Base-by-base conservation (phyloP, 2,888 invertebrate genomes). In the Hymenopus coronatus region DNA sequence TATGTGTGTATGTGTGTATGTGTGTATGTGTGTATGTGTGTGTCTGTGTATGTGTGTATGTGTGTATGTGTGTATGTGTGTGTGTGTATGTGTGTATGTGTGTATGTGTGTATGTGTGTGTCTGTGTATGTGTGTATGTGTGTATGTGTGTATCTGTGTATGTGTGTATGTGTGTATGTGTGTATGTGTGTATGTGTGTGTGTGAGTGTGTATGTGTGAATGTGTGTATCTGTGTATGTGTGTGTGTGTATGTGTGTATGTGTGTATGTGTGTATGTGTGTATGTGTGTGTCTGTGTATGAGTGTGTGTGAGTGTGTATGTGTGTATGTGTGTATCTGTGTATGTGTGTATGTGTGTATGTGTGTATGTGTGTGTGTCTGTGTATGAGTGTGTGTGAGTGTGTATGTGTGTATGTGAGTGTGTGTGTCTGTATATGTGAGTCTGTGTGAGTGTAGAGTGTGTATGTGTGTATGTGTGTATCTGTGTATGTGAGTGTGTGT, bases 21-120 rank as follows among this genome's bases (percentile, higher is more conserved):
- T n/a, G n/a, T n/a, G n/a, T 25, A 83, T 83, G n/a, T 83, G 27
- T 20, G 83, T 83, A 83, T 83, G n/a, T 88, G 28, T 88, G 40
- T 88, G 33, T 88, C n/a, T 88, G 28, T 88, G 40, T 88, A 82
- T 88, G 40, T 84, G 27, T 88, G 40, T 88, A 82, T 88, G 27
- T 84, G 27, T 88, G 27, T 88, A 82, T 88, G 27, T 88, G 28
- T 88, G 27, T 88, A 82, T 88, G 27, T 88, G 28, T 88, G 27
- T 88, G 28, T 88, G 27, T 88, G 28, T 82, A 28, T 88, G 28
- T 84, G 25, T 84, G 40, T 88, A 28, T 88, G 40, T 88, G 27
- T 88, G 40, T 83, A 28, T 88, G 30, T 88, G 40, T 88, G 27
- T 88, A 28, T 88, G 40, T 88, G 40, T 88, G 40, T 83, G 27